These are phyloP conservation scores for Odontomachus brunneus DNA, from an alignment of 1,140 invertebrate genomes.

Conservation along the genomic window DNA sequence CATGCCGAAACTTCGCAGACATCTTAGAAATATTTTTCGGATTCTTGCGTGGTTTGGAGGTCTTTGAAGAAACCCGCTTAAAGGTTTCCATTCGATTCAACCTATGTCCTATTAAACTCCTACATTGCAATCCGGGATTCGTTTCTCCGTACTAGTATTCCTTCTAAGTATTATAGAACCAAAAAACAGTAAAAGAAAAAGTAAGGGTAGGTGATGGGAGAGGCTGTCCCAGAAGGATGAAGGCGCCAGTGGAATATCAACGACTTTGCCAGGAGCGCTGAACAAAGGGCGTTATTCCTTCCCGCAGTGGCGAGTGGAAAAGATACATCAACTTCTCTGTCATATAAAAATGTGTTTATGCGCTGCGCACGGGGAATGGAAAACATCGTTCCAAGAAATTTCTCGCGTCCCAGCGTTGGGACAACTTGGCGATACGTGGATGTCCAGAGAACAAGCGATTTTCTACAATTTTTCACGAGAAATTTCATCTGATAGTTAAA, in stretches of 20 bases:
- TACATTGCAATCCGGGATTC: conserved; percentile 15
- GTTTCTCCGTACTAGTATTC: conserved; percentile 15
- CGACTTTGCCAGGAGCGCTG: conserved; percentile 68
- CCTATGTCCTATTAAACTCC: conserved; percentile 26
- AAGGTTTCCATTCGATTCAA: conserved; percentile 40
- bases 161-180: conserved; percentile 20
- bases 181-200: conserved; percentile 24
- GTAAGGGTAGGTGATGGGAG: conserved; percentile 18
- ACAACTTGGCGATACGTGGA: conserved; percentile 14
- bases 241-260: conserved; percentile 82
- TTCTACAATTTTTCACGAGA: neutral
- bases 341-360: conserved; percentile 84
- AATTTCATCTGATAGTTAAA: neutral
- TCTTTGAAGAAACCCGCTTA: conserved; percentile 16
- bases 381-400: conserved; percentile 66
- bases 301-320: conserved; percentile 63
- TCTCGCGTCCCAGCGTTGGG: neutral
- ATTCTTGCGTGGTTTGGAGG: neutral
- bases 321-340: conserved; percentile 82
- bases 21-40: neutral
- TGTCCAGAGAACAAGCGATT: neutral
- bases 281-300: conserved; percentile 79
- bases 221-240: conserved; percentile 73
- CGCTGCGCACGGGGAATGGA: conserved; percentile 73
- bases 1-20: conserved; percentile 5